Base-by-base conservation (phyloP, 2,888 invertebrate species). In the Ennomos quercinarius region DNA sequence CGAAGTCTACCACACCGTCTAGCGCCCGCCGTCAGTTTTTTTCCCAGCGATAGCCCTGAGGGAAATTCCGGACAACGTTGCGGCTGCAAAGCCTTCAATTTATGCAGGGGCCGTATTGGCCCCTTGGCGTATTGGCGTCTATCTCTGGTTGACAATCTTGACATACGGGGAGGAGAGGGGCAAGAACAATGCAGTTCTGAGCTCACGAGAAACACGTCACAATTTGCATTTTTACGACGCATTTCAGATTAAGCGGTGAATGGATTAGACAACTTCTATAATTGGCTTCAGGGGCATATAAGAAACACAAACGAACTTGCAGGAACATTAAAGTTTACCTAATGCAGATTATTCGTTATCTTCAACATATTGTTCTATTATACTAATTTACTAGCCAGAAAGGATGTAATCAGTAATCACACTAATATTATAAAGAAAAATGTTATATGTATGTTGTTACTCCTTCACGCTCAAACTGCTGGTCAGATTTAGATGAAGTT, bases 61-160 rank as follows among this genome's bases (percentile, higher is more conserved):
- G 89, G 89, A 89, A 90, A 89, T 88, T 84, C 77, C 81, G 79
- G 74, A 74, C 83, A 77, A 74, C 81, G 78, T 78, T 81, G 84
- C 78, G 79, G 78, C 73, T 81, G 79, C 79, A 83, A 85, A 88
- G 85, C 84, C 84, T 83, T 86, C 87, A 87, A 89, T 90, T 90
- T 90, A 89, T 89, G 85, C 88, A 83, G 74, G 74, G 74, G 76
- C 81, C 76, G 84, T 81, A 84, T 82, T 84, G 83, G 76, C 80
- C n/a, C n/a, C n/a, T n/a, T n/a, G n/a, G n/a, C n/a, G n/a, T n/a
- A n/a, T 82, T 84, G 83, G 76, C 80, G 81, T 83, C 83, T 82
- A 80, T 84, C 81, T 84, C 81, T 74, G 82, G 74, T 78, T 84
- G 87, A 83, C 84, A 87, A 81, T 83, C 83, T 86, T 84, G 84